These are phyloP conservation scores for Meta bourneti DNA, from an alignment of 2,888 invertebrate genomes.

Conservation along the genomic window DNA sequence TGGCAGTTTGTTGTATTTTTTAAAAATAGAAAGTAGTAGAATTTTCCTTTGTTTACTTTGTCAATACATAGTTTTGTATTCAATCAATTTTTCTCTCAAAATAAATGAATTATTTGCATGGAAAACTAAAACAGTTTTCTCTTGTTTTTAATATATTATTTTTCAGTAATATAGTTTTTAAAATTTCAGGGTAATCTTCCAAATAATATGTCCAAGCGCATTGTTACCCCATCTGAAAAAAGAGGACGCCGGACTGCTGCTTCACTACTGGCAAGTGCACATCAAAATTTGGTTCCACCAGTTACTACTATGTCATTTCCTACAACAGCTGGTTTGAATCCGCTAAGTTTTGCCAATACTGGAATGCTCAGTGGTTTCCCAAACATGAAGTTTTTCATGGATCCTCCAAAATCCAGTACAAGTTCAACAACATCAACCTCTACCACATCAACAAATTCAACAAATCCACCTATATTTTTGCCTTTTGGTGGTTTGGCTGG, in stretches of 20 bases:
- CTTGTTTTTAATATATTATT: neutral
- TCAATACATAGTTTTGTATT: neutral
- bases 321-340: constrained; percentile 79
- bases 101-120: constrained; percentile 15
- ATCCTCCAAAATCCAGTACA: constrained; percentile 76
- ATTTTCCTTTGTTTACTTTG: neutral
- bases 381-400: constrained; percentile 79
- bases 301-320: constrained; percentile 80
- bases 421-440: constrained; percentile 75
- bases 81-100: no score
- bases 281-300: constrained; percentile 70
- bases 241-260: constrained; percentile 77
- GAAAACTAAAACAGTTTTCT: neutral
- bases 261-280: constrained; percentile 76
- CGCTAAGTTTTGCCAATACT: constrained; percentile 79
- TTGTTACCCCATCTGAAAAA: constrained; percentile 75
- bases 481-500: constrained; percentile 85
- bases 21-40: neutral
- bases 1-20: neutral
- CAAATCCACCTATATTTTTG: constrained; percentile 79
- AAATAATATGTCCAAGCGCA: constrained; percentile 71
- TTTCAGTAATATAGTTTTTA: neutral
- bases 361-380: constrained; percentile 80
- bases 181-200: constrained; percentile 74
- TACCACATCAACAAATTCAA: constrained; percentile 63